Percentiles rank a stretch among this genome's conserved stretches.
phyloP scores from a whole-genome alignment of 2,113 vertebrate species.

The Leucopternis melanops region DNA sequence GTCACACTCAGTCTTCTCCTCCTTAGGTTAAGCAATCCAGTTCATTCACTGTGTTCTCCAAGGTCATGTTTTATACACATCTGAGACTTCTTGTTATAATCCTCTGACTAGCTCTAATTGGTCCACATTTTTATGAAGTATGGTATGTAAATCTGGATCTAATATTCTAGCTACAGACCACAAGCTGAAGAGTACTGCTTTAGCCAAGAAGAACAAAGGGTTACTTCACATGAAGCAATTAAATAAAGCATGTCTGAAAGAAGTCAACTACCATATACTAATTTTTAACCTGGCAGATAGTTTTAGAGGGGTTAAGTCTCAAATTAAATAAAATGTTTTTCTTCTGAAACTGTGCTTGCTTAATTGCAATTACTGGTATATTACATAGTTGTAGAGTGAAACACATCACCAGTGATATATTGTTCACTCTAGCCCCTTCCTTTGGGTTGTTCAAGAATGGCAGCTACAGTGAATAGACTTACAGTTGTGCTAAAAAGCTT shows the following conservation, averaged over 20 bases:
- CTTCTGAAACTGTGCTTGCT: not conserved
- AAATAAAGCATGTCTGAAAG: not conserved
- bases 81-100: not conserved
- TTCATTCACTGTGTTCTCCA: not conserved
- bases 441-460: slow-evolving; percentile 16
- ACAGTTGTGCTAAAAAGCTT: slow-evolving; percentile 19
- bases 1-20: slow-evolving; percentile 8
- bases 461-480: not conserved
- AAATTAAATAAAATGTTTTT: slow-evolving; percentile 1
- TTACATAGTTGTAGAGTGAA: not conserved
- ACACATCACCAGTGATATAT: not conserved
- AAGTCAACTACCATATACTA: not conserved
- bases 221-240: not conserved
- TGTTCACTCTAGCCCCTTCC: not conserved
- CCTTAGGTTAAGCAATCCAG: not conserved
- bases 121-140: not conserved
- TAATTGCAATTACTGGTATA: not conserved
- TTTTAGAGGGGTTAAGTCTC: not conserved
- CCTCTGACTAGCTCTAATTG: not conserved
- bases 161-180: not conserved
- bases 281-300: not conserved
- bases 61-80: slow-evolving; percentile 33
- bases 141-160: not conserved
- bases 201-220: not conserved
- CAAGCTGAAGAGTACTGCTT: not conserved